Evolutionary conservation across 2,113 vertebrate species (phyloP), one percentile per base, ranked within the genome.

Genomic region (Aepyceros melampus): DNA sequence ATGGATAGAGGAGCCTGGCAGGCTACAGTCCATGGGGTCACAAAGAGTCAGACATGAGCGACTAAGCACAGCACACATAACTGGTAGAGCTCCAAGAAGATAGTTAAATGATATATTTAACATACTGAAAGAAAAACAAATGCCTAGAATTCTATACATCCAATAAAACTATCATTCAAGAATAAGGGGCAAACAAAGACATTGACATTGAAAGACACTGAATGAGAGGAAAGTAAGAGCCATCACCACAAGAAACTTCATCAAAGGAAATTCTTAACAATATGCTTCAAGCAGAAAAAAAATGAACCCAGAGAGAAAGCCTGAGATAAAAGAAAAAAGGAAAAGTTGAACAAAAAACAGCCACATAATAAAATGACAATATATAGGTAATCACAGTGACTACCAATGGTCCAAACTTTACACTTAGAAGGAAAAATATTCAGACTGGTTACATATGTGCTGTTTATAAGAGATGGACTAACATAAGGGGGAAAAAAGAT

Each of bases 201-300:
- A 89, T 45, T 89, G 78, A 49, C 45, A 49, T 1, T 49, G 45
- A 33, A 81, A 81, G 29, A 81, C 8, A 49, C 47, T 82, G 64
- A 84, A 97, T 84, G 84, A 85, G 94, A 71, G 55, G 43, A 91
- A 96, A 87, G 62, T 55, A 84, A 96, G 11, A 88, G 43, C 36
- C 85, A 92, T 51, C 40, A 86, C 85, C 87, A 53, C 29, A 95
- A 95, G 27, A 95, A n/a, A 47, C 2, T 27, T 83, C 60, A 67
- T 55, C 89, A 91, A 84, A 96, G 74, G 58, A 71, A 91, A 89
- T 87, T 95, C 81, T 91, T 78, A 96, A 96, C 49, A 94, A 90
- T 49, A 85, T 40, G n/a, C 23, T 76, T 78, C 67, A 33, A 87
- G 51, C 49, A 86, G 23, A 84, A 97, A 40, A 96, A 86, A 93